Percentiles rank a stretch among this genome's conserved stretches.
These are phyloP conservation scores for Amaurobius ferox DNA, from an alignment of 2,888 invertebrate genomes.

Conservation along the genomic window DNA sequence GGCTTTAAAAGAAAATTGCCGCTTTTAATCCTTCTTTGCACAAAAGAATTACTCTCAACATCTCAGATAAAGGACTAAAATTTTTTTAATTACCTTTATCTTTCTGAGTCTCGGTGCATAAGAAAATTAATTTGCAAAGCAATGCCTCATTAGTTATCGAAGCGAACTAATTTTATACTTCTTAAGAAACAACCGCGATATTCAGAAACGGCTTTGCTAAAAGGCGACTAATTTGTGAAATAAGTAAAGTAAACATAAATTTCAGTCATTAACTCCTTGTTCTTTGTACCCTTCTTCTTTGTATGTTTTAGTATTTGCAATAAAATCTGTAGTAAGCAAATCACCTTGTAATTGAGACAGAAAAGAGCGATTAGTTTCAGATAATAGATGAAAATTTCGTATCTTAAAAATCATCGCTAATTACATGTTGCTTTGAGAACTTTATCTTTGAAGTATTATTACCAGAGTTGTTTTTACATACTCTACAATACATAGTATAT, in stretches of 20 bases:
- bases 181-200: neutral
- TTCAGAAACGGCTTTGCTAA: neutral
- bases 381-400: neutral
- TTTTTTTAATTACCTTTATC: neutral
- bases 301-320: neutral
- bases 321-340: slow-evolving; percentile 5
- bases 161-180: neutral
- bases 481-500: too few species aligned
- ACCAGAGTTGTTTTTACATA: too few species aligned
- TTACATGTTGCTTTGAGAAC: neutral
- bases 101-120: neutral
- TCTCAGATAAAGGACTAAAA: neutral
- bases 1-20: too few species aligned
- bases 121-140: neutral
- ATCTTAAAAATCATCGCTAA: neutral
- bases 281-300: neutral
- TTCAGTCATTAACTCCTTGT: neutral
- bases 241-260: neutral
- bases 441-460: neutral
- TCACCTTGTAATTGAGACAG: neutral
- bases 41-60: neutral
- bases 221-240: neutral
- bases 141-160: neutral
- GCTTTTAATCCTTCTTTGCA: too few species aligned
- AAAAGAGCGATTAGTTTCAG: neutral